Percentiles rank a stretch among this genome's conserved stretches.
phyloP scores from a whole-genome alignment of 1,140 invertebrate species.

The Tetramorium alpestre region DNA sequence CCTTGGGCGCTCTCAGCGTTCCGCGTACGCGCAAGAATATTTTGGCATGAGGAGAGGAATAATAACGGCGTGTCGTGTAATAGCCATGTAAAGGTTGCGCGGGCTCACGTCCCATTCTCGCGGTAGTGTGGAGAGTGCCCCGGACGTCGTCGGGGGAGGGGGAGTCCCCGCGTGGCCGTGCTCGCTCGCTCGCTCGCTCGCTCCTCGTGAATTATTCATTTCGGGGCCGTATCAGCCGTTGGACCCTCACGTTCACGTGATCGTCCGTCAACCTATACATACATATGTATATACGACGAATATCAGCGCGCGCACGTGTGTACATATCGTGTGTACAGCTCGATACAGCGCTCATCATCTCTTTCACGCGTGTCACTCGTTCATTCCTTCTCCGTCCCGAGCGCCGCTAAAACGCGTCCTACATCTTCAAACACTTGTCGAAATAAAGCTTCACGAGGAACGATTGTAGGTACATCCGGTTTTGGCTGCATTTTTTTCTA shows the following conservation, averaged over 20 bases:
- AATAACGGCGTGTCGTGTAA: slow-evolving; percentile 65
- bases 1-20: slow-evolving; percentile 15
- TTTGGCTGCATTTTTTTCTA: slow-evolving; percentile 5
- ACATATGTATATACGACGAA: slow-evolving; percentile 65
- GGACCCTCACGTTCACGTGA: slow-evolving; percentile 80
- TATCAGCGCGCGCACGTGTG: slow-evolving; percentile 20
- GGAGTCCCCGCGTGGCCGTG: slow-evolving; percentile 55
- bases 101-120: slow-evolving; percentile 46
- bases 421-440: slow-evolving; percentile 54
- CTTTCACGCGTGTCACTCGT: slow-evolving; percentile 51
- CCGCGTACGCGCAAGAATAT: slow-evolving; percentile 1
- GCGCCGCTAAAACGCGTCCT: slow-evolving; percentile 13
- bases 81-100: slow-evolving; percentile 60
- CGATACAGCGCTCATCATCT: slow-evolving; percentile 31
- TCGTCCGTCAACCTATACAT: slow-evolving; percentile 75
- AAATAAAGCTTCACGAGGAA: slow-evolving; percentile 24
- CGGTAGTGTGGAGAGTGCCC: slow-evolving; percentile 4
- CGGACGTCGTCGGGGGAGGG: slow-evolving; percentile 49
- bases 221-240: slow-evolving; percentile 73
- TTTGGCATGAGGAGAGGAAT: slow-evolving; percentile 52
- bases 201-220: slow-evolving; percentile 82
- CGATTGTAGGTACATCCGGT: background rate
- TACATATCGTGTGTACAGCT: background rate
- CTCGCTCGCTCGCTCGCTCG: slow-evolving; percentile 36
- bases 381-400: slow-evolving; percentile 22